Conservation (phyloP, 2,797 vertebrate species). For the Lacerta bilineata region DNA sequence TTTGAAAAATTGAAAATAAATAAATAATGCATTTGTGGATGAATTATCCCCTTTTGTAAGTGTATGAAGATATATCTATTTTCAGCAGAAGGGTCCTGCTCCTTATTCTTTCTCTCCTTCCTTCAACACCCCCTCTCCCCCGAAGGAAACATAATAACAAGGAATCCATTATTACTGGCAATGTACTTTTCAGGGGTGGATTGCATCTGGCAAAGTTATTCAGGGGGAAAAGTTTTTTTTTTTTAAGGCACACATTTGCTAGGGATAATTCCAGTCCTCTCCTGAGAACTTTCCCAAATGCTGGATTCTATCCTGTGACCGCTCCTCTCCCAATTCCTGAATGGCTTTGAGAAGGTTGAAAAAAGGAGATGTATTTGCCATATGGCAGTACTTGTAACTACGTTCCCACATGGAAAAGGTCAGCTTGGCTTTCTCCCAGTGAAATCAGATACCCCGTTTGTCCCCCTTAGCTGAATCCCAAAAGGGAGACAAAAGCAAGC, state of each 20-base stretch:
- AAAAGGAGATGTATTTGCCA: slow-evolving; percentile 67
- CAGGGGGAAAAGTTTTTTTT: not conserved
- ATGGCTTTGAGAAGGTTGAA: slow-evolving; percentile 30
- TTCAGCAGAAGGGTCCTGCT: not conserved
- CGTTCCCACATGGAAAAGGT: slow-evolving; percentile 63
- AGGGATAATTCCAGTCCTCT: not conserved
- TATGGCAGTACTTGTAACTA: slow-evolving; percentile 60
- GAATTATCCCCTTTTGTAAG: not conserved
- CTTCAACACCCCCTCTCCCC: not conserved
- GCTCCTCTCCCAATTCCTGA: not conserved
- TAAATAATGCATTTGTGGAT: not conserved
- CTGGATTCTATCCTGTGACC: slow-evolving; percentile 20
- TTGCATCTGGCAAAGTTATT: slow-evolving; percentile 5
- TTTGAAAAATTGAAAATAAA: not conserved
- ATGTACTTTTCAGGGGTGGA: not conserved
- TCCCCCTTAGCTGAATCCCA: not conserved
- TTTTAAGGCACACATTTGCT: not conserved
- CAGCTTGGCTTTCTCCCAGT: slow-evolving; percentile 62
- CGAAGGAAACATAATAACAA: slow-evolving; percentile 1
- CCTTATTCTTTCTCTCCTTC: not conserved
- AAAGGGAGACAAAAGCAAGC: not conserved
- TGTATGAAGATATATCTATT: not conserved
- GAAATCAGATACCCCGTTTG: slow-evolving; percentile 54
- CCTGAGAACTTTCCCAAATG: not conserved
- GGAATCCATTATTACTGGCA: not conserved